Percentiles rank a stretch among this genome's conserved stretches.
These are phyloP conservation scores for Campaea margaritaria DNA, from an alignment of 2,888 invertebrate genomes.

Conservation along the genomic window DNA sequence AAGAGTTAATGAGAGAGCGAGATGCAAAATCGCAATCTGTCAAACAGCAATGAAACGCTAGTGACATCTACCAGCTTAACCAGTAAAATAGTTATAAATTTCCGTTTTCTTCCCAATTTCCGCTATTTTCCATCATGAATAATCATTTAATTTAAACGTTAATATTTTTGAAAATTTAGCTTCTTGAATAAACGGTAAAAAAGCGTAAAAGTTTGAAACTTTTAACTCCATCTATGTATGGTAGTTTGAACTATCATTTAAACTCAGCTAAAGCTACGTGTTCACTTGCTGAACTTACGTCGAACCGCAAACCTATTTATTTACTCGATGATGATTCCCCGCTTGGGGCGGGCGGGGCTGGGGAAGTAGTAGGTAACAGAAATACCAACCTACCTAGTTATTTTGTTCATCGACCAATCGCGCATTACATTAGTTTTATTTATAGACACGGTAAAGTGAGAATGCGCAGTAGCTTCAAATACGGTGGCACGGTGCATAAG, in stretches of 20 bases:
- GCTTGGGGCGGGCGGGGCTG: conserved; percentile 20
- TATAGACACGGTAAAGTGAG: conserved; percentile 43
- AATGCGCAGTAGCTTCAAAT: conserved; percentile 37
- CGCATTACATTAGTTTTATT: conserved; percentile 43
- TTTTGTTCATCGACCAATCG: conserved; percentile 46
- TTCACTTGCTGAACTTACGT: background rate
- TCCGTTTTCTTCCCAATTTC: background rate
- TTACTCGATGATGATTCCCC: conserved; percentile 2
- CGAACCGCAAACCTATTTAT: background rate
- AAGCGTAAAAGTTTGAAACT: background rate
- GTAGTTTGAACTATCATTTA: background rate
- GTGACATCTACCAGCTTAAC: conserved; percentile 40
- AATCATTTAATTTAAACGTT: background rate
- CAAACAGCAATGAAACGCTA: conserved; percentile 33
- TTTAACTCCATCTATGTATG: conserved; percentile 10
- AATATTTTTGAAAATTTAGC: background rate
- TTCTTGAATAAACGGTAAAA: background rate
- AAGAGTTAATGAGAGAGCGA: conserved; percentile 28
- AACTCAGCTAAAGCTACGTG: conserved; percentile 1
- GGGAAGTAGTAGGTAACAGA: conserved; percentile 37
- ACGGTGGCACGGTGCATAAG: conserved; percentile 27
- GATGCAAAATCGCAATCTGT: conserved; percentile 41
- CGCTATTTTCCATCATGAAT: background rate
- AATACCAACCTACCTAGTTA: conserved; percentile 29
- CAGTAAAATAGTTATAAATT: background rate